Conservation (phyloP, 92 coral and sea anemone species). For the Epizoanthus rinbou region DNA sequence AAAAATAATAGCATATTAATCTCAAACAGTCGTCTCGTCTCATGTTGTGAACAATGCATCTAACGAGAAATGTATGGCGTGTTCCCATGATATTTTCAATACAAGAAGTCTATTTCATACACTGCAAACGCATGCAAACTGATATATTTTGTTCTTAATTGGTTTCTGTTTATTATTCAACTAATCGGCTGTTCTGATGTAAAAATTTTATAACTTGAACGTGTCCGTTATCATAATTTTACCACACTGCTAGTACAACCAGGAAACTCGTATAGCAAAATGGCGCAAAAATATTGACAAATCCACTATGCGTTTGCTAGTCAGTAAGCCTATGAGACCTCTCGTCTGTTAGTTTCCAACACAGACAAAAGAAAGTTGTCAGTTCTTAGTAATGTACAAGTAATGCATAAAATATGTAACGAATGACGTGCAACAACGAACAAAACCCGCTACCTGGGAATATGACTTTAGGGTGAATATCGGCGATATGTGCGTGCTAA, state of each 20-base stretch:
- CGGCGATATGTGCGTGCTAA: background rate
- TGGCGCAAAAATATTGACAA: too few relatives aligned
- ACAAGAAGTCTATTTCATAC: background rate
- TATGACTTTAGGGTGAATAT: slow-evolving; percentile 28
- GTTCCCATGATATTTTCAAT: slow-evolving; percentile 31
- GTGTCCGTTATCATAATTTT: too few relatives aligned
- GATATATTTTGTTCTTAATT: slow-evolving; percentile 13
- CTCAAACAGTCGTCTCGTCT: slow-evolving; percentile 26
- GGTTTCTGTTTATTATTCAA: slow-evolving; percentile 1
- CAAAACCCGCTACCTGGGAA: background rate
- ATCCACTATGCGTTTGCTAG: too few relatives aligned
- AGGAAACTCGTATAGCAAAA: too few relatives aligned
- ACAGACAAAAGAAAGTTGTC: background rate
- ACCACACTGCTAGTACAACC: too few relatives aligned
- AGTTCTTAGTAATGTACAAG: background rate
- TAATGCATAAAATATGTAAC: background rate
- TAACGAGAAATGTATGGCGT: slow-evolving; percentile 23
- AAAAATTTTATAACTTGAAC: too few relatives aligned
- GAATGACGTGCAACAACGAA: background rate
- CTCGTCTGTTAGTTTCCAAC: background rate
- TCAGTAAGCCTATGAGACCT: background rate
- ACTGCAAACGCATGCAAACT: slow-evolving; percentile 23
- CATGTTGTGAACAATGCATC: slow-evolving; percentile 25
- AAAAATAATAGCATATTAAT: slow-evolving; percentile 18
- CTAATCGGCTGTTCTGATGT: too few relatives aligned